Base-by-base conservation (phyloP, 2,888 invertebrate species). In the Ligdia adustata region DNA sequence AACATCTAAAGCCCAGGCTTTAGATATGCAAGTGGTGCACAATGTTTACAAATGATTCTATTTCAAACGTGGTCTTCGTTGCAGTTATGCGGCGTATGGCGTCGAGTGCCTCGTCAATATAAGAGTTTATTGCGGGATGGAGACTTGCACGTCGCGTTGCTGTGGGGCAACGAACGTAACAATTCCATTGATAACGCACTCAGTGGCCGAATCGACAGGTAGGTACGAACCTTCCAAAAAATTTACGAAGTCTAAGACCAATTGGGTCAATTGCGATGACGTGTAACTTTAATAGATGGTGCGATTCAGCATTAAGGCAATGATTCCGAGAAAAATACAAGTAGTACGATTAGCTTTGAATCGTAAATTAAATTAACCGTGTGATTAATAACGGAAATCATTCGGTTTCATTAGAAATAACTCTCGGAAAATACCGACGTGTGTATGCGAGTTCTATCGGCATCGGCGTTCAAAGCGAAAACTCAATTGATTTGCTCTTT, bases 31-130 rank as follows among this genome's bases (percentile, higher is more conserved):
- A 32, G 26, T 13, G 22, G 45, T 48, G 40, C 50, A 38, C 13
- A 22, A 55, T 42, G 46, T 52, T 64, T 57, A 54, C 44, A 46
- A 48, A 41, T 39, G 49, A 35, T 37, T 52, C 9, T 43, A 44
- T 52, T 47, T 49, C 12, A 50, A 46, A 28, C 45, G 26, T 52
- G 44, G 47, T 58, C 40, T 61, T 68, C 57, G 71, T 70, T 72
- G 50, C 73, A 90, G 87, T 82, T 97, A 15, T 98, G 97, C 72
- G 97, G 97, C 0, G 96, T 97, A 1, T 98, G 97, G 97, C 92
- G 95, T 50, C 92, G 97, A 53, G 92, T 98, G 37, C 96, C 97
- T 0, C 91, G 95, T 26, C 95, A 96, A 54, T 97, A 97, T 79
- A 92, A 96, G 65, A 93, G 93, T 57, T 79, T 95, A 37, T 84